Evolutionary conservation across 30 jellyfish, hydroid and myxozoan species (phyloP), one percentile per base, ranked within the genome.

Genomic region (Haliclystus octoradiatus): DNA sequence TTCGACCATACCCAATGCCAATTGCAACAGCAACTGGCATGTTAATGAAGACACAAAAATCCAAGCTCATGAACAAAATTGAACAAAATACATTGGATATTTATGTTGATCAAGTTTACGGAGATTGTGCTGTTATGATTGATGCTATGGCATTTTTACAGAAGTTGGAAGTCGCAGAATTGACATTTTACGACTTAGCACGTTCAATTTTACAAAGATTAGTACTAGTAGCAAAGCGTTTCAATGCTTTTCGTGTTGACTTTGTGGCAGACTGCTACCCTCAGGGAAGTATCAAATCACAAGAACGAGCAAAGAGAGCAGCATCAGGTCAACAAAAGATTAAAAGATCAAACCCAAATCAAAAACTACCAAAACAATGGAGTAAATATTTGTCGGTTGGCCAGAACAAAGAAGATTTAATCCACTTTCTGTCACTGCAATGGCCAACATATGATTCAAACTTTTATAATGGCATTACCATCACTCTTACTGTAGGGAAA

Each of bases 341-440:
- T 47, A 22, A 34, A 19, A 69, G 46, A 14, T 50, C 25, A 34
- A 24, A 49, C 62, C 19, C 66, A 0, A 28, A 46, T 0, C 74
- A 69, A 28, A 49, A 69, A 26, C 72, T 47, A 3, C 79, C 79
- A 34, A 69, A 34, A 33, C 79, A 69, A 69, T 69, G 79, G 79
- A 69, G 1, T 23, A 69, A 69, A 19, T 69, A 40, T 50, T n/a
- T 69, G 71, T 3, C 51, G 35, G 30, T 29, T 28, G 79, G 79
- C 14, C 26, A 69, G 33, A 69, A 50, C 63, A 69, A 69, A 49
- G 71, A 69, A 24, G 13, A 13, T 0, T 0, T 69, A 50, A 12
- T 69, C 4, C 34, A 12, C 14, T 40, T 69, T 50, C 71, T 69
- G 9, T 34, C 0, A 13, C 19, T 28, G 15, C 50, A 27, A 22